These are phyloP conservation scores for Hydractinia echinata DNA, from an alignment of 30 jellyfish, hydroid and myxozoan genomes.

Conservation along the genomic window DNA sequence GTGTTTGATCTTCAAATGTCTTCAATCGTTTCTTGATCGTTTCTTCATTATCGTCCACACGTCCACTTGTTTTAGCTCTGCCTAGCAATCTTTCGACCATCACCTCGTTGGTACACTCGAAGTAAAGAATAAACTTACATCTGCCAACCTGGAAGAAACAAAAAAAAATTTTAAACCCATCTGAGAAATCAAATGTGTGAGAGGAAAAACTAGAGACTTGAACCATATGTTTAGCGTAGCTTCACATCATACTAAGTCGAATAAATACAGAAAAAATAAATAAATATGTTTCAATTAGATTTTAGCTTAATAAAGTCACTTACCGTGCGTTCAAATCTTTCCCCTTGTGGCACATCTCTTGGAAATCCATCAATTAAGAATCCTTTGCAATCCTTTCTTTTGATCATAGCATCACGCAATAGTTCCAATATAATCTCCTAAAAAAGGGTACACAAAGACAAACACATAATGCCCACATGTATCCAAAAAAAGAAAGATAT, in stretches of 20 bases:
- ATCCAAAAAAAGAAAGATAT: not conserved
- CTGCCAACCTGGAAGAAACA: constrained; percentile 62
- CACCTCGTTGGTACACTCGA: constrained; percentile 83
- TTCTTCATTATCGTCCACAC: constrained; percentile 92
- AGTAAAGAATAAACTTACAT: constrained; percentile 79
- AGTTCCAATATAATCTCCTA: constrained; percentile 82
- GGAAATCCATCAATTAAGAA: constrained; percentile 94
- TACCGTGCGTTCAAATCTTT: constrained; percentile 72
- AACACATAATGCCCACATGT: too few relatives aligned
- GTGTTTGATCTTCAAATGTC: constrained; percentile 86
- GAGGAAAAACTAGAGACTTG: too few relatives aligned
- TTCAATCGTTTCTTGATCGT: constrained; percentile 81
- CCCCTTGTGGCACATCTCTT: constrained; percentile 96
- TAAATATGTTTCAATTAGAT: too few relatives aligned
- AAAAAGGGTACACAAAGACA: not conserved
- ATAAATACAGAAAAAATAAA: too few relatives aligned
- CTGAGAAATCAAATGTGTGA: too few relatives aligned
- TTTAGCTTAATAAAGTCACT: not conserved
- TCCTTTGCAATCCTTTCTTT: constrained; percentile 65
- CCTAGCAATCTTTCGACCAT: constrained; percentile 80
- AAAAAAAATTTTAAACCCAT: not conserved
- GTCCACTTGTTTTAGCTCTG: constrained; percentile 83
- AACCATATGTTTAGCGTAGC: too few relatives aligned
- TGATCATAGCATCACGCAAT: constrained; percentile 77
- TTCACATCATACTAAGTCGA: too few relatives aligned